A percentile compares a stretch with the other conserved stretches of the same genome.
These are phyloP conservation scores for Thysanoteuthis rhombus DNA, from an alignment of 2,888 invertebrate species.

Conservation along the genomic window DNA sequence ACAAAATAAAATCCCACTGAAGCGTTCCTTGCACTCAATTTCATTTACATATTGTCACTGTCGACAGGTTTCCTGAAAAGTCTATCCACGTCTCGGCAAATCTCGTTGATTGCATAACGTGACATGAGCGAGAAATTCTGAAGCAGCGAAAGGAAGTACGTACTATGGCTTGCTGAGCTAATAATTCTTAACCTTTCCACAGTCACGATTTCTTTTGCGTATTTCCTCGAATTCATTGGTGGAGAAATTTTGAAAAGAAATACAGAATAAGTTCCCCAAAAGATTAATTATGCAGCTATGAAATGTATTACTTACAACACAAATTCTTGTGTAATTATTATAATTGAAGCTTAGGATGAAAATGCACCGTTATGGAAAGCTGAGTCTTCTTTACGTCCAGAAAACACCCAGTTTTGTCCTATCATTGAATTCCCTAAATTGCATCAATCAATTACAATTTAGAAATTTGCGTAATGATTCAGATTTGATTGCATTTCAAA, in stretches of 20 bases:
- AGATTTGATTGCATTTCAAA: background rate
- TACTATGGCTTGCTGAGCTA: background rate
- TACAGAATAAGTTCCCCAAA: no score
- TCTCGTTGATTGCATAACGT: background rate
- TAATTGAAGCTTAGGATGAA: no score
- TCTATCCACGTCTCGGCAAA: background rate
- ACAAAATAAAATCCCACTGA: background rate
- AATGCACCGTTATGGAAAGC: no score
- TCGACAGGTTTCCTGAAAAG: background rate
- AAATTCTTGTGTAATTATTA: no score
- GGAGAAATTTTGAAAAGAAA: no score
- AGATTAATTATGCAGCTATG: no score
- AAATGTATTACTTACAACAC: no score
- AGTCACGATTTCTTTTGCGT: no score
- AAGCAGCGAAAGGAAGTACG: background rate
- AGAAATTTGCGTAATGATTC: background rate
- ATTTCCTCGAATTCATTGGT: no score
- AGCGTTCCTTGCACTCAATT: background rate
- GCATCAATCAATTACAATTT: background rate
- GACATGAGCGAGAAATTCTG: background rate
- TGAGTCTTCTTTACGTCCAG: no score
- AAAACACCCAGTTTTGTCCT: no score
- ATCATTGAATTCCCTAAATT: no score
- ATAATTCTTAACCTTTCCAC: background rate
- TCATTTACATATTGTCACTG: background rate